Percentiles rank a stretch among this genome's conserved stretches.
Evolutionary conservation across 2,797 vertebrate genomes (phyloP).

Genomic region (Huso huso): DNA sequence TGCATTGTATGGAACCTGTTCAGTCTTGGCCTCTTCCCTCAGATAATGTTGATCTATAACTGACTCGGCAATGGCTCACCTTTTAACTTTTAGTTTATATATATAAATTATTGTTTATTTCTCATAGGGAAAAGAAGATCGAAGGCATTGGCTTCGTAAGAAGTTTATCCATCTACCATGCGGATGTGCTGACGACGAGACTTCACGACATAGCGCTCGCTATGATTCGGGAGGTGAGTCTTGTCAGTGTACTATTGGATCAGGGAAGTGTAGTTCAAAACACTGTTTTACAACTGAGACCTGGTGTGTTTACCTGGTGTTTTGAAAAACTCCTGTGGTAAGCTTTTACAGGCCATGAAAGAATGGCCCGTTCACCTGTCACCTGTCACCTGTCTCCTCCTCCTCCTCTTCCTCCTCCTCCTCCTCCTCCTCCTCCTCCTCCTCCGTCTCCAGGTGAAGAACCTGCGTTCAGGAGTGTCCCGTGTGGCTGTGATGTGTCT

Average conservation of each 20-base stretch:
- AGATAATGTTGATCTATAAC: too few species aligned
- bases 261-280: not conserved
- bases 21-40: too few species aligned
- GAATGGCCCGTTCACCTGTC: not conserved
- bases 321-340: not conserved
- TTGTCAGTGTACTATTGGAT: too few species aligned
- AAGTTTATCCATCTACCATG: slow-evolving; percentile 74
- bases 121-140: slow-evolving; percentile 86
- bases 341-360: slow-evolving; percentile 1
- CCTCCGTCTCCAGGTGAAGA: slow-evolving; percentile 79
- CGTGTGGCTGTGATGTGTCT: slow-evolving; percentile 81
- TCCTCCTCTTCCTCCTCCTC: not conserved
- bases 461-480: slow-evolving; percentile 86
- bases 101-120: not conserved
- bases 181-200: slow-evolving; percentile 58
- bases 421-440: not conserved
- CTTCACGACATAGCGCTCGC: slow-evolving; percentile 79
- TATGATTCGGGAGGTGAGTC: slow-evolving; percentile 79
- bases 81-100: too few species aligned
- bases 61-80: too few species aligned
- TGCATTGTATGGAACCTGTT: too few species aligned
- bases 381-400: not conserved
- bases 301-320: not conserved
- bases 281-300: not conserved
- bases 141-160: slow-evolving; percentile 76